Evolutionary conservation across 2,888 invertebrate genomes (phyloP).

Genomic region (Sycophila texana): DNA sequence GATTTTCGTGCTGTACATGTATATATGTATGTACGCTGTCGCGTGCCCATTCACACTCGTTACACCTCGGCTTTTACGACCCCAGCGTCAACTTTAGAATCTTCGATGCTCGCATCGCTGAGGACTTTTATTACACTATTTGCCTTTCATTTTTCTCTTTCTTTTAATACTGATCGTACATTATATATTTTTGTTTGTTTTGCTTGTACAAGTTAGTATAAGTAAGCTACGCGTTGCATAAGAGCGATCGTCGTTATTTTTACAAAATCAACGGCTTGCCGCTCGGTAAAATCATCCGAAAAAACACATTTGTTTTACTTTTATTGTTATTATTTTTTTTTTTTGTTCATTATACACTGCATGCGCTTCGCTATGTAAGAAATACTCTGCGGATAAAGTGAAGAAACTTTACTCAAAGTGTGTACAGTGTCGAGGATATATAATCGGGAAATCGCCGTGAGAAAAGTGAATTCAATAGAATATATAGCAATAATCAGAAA

Average conservation of each 20-base stretch:
- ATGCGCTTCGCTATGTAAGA: slow-evolving; percentile 55
- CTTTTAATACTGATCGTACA: slow-evolving; percentile 47
- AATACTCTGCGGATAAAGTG: slow-evolving; percentile 12
- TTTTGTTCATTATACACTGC: no score
- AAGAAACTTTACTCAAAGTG: no score
- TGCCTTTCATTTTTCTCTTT: background rate
- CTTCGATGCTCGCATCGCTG: slow-evolving; percentile 60
- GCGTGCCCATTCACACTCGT: background rate
- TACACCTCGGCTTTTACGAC: slow-evolving; percentile 1
- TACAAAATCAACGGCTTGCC: slow-evolving; percentile 38
- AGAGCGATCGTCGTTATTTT: slow-evolving; percentile 33
- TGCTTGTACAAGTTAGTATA: background rate
- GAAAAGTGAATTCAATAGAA: no score
- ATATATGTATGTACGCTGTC: background rate
- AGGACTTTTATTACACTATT: slow-evolving; percentile 49
- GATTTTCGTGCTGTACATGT: background rate
- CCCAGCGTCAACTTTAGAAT: slow-evolving; percentile 56
- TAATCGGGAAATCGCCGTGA: no score
- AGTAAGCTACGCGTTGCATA: background rate
- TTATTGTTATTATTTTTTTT: background rate
- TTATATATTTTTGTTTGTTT: slow-evolving; percentile 3
- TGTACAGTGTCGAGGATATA: no score
- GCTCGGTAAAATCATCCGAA: slow-evolving; percentile 36
- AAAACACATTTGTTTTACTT: slow-evolving; percentile 25
- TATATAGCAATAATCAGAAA: no score